These are phyloP conservation scores for Poecilus cupreus DNA, from an alignment of 2,888 invertebrate species.

Conservation along the genomic window DNA sequence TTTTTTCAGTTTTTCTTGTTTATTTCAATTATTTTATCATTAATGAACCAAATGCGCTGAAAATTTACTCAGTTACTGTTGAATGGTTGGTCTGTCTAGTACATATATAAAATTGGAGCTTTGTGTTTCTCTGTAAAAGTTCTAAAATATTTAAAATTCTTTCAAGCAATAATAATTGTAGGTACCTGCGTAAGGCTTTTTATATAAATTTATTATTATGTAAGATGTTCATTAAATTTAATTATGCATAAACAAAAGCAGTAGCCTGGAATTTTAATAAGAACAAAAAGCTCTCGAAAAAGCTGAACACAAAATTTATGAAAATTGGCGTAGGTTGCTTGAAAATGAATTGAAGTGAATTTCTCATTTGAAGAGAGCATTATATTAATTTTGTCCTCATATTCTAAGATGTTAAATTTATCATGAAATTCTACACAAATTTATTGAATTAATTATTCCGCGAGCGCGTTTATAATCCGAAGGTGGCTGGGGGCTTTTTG, in stretches of 20 bases:
- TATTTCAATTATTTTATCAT: too few species aligned
- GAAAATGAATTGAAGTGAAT: not conserved
- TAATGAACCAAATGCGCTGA: too few species aligned
- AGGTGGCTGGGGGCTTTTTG: constrained; percentile 18
- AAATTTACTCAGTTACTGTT: too few species aligned
- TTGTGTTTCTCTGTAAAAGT: too few species aligned
- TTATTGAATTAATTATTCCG: constrained; percentile 29
- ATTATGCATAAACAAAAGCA: not conserved
- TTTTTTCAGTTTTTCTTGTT: too few species aligned
- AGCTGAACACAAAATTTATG: not conserved
- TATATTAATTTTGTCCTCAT: constrained; percentile 11
- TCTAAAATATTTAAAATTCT: too few species aligned
- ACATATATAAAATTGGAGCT: too few species aligned
- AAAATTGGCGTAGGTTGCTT: not conserved
- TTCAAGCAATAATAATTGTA: too few species aligned
- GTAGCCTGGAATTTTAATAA: not conserved
- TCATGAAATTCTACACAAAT: constrained; percentile 32
- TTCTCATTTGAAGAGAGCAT: not conserved
- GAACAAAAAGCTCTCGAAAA: not conserved
- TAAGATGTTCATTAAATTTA: not conserved
- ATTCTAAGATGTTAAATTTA: constrained; percentile 27
- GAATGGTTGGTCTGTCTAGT: too few species aligned
- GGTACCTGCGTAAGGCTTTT: too few species aligned
- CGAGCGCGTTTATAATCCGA: not conserved
- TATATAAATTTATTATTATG: too few species aligned